Conservation (phyloP, 2,797 vertebrate genomes). For the Syngnathus acus region DNA sequence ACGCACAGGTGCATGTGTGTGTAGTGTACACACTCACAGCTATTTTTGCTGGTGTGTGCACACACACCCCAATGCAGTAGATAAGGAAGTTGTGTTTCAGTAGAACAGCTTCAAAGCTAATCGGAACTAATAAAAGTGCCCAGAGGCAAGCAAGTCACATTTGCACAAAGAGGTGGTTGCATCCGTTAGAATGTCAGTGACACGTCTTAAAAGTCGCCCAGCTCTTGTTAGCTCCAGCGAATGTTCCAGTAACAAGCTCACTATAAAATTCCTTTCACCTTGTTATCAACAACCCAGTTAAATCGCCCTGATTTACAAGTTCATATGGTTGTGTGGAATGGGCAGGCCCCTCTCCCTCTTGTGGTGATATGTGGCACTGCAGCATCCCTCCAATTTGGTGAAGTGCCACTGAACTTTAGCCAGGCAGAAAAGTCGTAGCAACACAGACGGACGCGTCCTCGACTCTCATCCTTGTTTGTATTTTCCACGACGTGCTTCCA, state of each 20-base stretch:
- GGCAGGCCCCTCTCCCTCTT: neutral
- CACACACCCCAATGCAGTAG: slow-evolving; percentile 3
- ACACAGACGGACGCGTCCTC: neutral
- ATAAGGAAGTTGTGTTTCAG: neutral
- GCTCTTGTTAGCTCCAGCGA: neutral
- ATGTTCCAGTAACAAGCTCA: neutral
- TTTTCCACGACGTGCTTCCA: neutral
- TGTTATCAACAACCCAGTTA: neutral
- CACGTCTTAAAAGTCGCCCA: neutral
- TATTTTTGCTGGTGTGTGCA: slow-evolving; percentile 21
- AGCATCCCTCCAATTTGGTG: neutral
- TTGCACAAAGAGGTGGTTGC: neutral
- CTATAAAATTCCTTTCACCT: neutral
- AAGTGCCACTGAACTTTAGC: neutral
- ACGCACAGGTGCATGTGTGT: slow-evolving; percentile 30
- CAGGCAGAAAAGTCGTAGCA: neutral
- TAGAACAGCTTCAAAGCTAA: neutral
- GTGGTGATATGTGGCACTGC: neutral
- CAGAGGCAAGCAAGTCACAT: neutral
- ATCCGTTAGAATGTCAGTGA: neutral
- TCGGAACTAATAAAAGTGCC: neutral
- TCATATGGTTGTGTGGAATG: neutral
- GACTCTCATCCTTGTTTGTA: neutral
- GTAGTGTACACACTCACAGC: slow-evolving; percentile 10
- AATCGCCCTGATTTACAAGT: neutral